phyloP scores from a whole-genome alignment of 2,113 vertebrate species.

The Ahaetulla prasina region DNA sequence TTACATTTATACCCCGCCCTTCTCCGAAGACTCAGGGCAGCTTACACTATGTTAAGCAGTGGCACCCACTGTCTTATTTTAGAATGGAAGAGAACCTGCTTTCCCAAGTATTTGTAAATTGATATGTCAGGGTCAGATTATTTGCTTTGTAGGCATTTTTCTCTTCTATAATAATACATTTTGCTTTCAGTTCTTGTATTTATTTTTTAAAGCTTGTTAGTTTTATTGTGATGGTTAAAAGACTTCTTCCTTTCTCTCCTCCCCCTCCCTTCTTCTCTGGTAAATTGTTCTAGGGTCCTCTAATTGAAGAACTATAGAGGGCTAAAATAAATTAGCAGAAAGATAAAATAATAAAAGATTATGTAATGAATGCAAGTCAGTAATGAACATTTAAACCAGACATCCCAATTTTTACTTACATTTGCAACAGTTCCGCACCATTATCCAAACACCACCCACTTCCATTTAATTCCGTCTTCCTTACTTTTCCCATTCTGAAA shows the following conservation, averaged over 20 bases:
- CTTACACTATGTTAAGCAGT: too few species aligned
- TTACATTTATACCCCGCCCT: too few species aligned
- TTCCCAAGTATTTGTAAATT: not conserved
- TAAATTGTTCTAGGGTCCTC: not conserved
- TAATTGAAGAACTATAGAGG: not conserved
- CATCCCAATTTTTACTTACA: not conserved
- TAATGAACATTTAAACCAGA: not conserved
- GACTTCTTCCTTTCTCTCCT: not conserved
- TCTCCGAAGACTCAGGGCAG: too few species aligned
- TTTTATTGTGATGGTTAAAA: not conserved
- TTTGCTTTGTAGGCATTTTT: not conserved
- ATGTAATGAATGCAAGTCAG: not conserved
- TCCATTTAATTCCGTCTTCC: not conserved
- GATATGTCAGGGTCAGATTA: not conserved
- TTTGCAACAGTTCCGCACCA: not conserved
- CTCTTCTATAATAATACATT: not conserved
- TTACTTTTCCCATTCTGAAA: not conserved
- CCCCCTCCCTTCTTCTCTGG: not conserved
- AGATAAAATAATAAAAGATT: not conserved
- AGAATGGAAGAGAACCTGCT: not conserved
- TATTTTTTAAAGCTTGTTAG: not conserved
- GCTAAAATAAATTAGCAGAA: not conserved
- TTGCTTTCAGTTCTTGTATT: not conserved
- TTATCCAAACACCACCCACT: not conserved
- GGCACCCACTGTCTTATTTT: not conserved